Evolutionary conservation across 1,140 invertebrate species (phyloP).

Genomic region (Aradophagus sp.): DNA sequence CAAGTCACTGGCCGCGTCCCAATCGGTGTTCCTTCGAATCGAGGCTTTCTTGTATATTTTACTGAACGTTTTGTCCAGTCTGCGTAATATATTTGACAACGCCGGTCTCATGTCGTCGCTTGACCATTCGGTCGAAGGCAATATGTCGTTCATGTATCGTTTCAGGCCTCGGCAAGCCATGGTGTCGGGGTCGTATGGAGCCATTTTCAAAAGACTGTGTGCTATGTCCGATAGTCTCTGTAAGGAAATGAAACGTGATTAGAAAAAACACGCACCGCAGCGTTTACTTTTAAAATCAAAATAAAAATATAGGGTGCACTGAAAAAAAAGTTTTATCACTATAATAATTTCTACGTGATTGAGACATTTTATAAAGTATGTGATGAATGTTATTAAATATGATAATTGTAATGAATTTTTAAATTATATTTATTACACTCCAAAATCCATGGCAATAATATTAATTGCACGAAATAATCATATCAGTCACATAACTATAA

Average conservation of each 20-base stretch:
- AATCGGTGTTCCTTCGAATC: conserved; percentile 92
- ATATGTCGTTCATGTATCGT: conserved; percentile 94
- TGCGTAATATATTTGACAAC: conserved; percentile 90
- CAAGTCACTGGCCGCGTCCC: conserved; percentile 95
- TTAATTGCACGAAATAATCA: too few species aligned
- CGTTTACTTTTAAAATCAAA: too few species aligned
- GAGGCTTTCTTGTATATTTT: conserved; percentile 98
- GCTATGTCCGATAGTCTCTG: conserved; percentile 96
- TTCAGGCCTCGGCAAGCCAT: conserved; percentile 94
- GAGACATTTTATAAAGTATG: too few species aligned
- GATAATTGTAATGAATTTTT: too few species aligned
- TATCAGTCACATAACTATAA: too few species aligned
- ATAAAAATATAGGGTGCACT: too few species aligned
- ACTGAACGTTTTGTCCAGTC: conserved; percentile 97
- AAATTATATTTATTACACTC: too few species aligned
- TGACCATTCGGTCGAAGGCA: conserved; percentile 97
- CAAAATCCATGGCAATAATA: too few species aligned
- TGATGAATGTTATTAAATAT: too few species aligned
- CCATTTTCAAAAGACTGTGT: conserved; percentile 96
- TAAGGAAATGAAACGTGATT: conserved; percentile 5
- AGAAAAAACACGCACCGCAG: conserved; percentile 1
- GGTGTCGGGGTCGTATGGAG: conserved; percentile 96
- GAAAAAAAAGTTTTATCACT: conserved; percentile 6
- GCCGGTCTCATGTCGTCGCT: conserved; percentile 94
- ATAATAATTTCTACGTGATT: background rate